Percentiles rank a stretch among this genome's conserved stretches.
Evolutionary conservation across 2,113 vertebrate species (phyloP).

Genomic region (Rhinoptilus africanus): DNA sequence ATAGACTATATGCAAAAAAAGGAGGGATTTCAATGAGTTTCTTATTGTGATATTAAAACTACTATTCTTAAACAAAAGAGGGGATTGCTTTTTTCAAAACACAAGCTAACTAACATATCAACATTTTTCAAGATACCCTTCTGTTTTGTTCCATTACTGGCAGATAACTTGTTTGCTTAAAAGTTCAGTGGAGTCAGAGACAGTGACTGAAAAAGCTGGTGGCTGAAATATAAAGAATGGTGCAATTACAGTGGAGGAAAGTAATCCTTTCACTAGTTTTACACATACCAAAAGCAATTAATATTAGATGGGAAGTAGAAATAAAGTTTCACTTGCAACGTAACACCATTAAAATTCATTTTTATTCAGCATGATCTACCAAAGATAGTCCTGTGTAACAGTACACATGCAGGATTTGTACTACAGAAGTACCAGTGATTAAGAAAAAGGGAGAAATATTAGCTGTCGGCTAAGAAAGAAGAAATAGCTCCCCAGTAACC

Average conservation of each 20-base stretch:
- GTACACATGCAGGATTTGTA: background rate
- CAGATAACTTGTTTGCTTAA: background rate
- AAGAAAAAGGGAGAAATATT: background rate
- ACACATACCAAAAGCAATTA: background rate
- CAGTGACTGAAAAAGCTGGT: background rate
- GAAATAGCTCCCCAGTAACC: background rate
- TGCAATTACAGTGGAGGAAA: background rate
- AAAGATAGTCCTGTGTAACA: background rate
- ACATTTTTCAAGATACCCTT: background rate
- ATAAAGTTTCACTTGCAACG: background rate
- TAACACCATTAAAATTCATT: background rate
- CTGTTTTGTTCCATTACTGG: background rate
- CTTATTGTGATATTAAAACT: background rate
- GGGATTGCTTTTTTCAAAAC: background rate
- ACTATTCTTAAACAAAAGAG: background rate
- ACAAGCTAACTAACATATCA: background rate
- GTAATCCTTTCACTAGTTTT: background rate
- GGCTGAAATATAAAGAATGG: background rate
- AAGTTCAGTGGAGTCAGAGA: background rate
- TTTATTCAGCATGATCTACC: background rate
- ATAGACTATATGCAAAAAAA: background rate
- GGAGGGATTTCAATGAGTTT: background rate
- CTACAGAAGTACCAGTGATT: background rate
- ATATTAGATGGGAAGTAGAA: background rate
- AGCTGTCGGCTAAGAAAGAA: background rate